Base-by-base conservation (phyloP, 1,140 invertebrate species). In the Microplitis demolitor region DNA sequence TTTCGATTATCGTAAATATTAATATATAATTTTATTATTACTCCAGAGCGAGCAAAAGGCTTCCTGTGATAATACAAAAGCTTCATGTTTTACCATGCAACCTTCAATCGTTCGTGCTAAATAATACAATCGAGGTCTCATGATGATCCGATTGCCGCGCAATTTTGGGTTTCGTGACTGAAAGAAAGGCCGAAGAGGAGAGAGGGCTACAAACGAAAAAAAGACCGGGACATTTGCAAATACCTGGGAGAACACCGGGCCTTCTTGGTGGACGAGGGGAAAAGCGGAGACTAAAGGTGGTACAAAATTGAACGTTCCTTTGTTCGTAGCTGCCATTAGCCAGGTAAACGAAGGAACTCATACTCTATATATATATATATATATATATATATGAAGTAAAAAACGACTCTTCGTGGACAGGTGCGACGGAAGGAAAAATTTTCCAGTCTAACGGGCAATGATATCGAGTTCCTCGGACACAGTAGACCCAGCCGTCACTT, bases 391-490 rank as follows among this genome's bases (percentile, higher is more conserved):
- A 67, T 60, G 45, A 33, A 34, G 14, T 14, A 37, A 33, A 58
- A 70, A 50, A 39, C 35, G 24, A 14, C 4, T 50, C 39, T 45
- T 53, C 56, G 66, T 56, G 61, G 72, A 74, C 72, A 74, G 72
- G 72, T 74, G 72, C 67, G 51, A 69, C 61, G 63, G 69, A 71
- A 75, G 62, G 53, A 64, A 73, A 69, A 64, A 76, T 73, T 76
- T 76, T 76, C 71, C 71, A 76, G 66, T 73, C 71, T 37, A 53
- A 50, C 45, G 64, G 67, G 16, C 71, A 51, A 35, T 9, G 35
- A 53, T 66, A 72, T 72, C 71, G 63, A 34, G 64, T 72, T 72
- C 50, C 62, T 54, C 31, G 13, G 35, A 66, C 33, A 37, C 33
- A 37, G 56, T 13, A 13, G 68, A 35, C 58, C 35, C 51, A 3